These are phyloP conservation scores for Sylvilagus floridanus DNA, from an alignment of 2,797 vertebrate species.

Conservation along the genomic window DNA sequence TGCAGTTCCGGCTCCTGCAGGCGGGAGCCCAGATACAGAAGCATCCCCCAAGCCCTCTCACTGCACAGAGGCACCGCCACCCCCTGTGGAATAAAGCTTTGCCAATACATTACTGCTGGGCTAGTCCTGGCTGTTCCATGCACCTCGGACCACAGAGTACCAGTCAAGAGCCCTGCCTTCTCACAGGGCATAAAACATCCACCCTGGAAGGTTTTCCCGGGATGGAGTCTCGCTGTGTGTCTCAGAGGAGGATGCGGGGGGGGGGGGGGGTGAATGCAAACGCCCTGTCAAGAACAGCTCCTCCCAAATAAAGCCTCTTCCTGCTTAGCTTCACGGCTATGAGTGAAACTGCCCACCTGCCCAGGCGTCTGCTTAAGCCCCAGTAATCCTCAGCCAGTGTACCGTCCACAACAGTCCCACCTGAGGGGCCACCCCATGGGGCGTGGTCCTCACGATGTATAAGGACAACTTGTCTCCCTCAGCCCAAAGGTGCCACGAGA, in stretches of 20 bases:
- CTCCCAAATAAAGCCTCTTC: neutral
- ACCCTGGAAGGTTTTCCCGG: neutral
- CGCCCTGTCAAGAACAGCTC: neutral
- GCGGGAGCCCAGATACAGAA: no score
- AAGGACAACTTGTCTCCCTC: neutral
- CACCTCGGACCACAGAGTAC: no score
- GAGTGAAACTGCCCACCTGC: neutral
- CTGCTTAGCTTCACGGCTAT: neutral
- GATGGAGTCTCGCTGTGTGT: neutral
- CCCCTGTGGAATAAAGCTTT: no score
- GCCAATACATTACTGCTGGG: no score
- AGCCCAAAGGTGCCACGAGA: neutral
- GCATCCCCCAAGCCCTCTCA: no score
- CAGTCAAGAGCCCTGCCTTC: no score
- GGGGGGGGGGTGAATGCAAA: neutral
- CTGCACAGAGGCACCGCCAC: no score
- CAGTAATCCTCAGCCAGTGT: neutral
- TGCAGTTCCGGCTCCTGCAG: no score
- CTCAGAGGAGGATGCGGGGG: fast-evolving
- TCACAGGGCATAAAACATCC: neutral
- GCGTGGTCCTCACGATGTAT: neutral
- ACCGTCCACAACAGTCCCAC: no score
- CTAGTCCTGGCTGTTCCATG: no score
- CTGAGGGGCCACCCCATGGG: neutral
- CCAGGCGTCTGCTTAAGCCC: neutral